A percentile compares a stretch with the other conserved stretches of the same genome.
These are phyloP conservation scores for Hybos culiciformis DNA, from an alignment of 2,888 invertebrate genomes.

Conservation along the genomic window DNA sequence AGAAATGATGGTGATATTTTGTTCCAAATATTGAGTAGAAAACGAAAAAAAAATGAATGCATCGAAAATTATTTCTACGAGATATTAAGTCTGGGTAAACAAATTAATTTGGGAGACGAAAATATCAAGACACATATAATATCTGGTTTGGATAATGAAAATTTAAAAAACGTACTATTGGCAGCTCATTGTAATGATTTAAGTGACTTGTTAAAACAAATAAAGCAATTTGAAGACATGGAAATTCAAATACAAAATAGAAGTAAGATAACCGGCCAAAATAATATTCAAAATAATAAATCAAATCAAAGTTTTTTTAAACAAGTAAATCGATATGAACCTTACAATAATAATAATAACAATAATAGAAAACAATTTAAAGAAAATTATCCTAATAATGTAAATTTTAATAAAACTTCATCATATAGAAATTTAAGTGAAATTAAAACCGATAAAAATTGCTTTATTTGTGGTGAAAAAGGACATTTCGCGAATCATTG, in stretches of 20 bases:
- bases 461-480: not conserved
- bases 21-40: not conserved
- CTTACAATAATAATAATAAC: too few species aligned
- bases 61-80: not conserved
- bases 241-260: not conserved
- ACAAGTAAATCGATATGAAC: too few species aligned
- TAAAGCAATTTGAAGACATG: conserved; percentile 2
- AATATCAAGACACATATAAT: not conserved
- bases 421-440: not conserved
- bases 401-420: too few species aligned
- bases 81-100: not conserved
- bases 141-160: not conserved
- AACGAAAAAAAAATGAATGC: not conserved
- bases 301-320: too few species aligned
- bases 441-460: too few species aligned
- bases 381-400: too few species aligned
- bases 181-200: not conserved
- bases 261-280: not conserved
- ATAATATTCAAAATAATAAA: too few species aligned
- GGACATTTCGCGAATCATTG: not conserved
- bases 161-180: not conserved
- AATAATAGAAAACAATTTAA: too few species aligned
- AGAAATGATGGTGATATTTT: not conserved
- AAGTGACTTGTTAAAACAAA: not conserved
- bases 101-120: not conserved